Evolutionary conservation across 2,888 invertebrate genomes (phyloP).

Genomic region (Yponomeuta sedellus): DNA sequence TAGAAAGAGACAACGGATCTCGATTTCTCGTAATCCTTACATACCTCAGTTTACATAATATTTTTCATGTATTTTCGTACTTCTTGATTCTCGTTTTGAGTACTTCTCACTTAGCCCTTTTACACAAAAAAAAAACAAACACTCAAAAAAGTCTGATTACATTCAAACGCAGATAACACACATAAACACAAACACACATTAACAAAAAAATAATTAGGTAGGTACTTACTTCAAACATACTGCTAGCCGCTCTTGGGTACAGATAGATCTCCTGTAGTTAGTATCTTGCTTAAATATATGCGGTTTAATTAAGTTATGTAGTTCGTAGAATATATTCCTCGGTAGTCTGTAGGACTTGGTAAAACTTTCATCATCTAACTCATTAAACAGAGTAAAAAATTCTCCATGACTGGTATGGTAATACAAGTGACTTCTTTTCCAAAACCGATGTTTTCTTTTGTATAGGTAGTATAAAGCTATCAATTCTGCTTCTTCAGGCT

Average conservation of each 20-base stretch:
- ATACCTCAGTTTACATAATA: constrained; percentile 21
- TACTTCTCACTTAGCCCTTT: constrained; percentile 17
- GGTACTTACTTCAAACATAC: constrained; percentile 20
- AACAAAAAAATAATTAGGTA: constrained; percentile 17
- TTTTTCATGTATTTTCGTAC: constrained; percentile 19
- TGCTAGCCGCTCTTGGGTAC: constrained; percentile 18
- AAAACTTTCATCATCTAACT: constrained; percentile 25
- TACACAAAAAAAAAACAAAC: constrained; percentile 19
- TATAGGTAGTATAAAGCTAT: constrained; percentile 18
- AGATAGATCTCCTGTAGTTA: constrained; percentile 20
- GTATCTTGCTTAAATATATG: constrained; percentile 20
- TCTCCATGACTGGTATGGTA: constrained; percentile 21
- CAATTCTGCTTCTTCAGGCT: constrained; percentile 18
- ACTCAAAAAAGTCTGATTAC: constrained; percentile 20
- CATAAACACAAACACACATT: constrained; percentile 16
- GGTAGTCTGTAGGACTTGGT: constrained; percentile 21
- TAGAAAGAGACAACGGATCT: constrained; percentile 24
- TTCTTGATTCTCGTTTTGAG: constrained; percentile 18
- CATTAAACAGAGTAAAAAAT: constrained; percentile 24
- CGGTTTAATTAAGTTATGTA: constrained; percentile 20
- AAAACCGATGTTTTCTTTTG: constrained; percentile 22
- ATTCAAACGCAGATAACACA: constrained; percentile 17
- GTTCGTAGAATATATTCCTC: constrained; percentile 13
- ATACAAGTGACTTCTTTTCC: constrained; percentile 21
- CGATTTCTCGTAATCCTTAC: constrained; percentile 23